Evolutionary conservation across 2,113 vertebrate genomes (phyloP), one percentile per base, ranked within the genome.

Genomic region (Microcebus jonahi): DNA sequence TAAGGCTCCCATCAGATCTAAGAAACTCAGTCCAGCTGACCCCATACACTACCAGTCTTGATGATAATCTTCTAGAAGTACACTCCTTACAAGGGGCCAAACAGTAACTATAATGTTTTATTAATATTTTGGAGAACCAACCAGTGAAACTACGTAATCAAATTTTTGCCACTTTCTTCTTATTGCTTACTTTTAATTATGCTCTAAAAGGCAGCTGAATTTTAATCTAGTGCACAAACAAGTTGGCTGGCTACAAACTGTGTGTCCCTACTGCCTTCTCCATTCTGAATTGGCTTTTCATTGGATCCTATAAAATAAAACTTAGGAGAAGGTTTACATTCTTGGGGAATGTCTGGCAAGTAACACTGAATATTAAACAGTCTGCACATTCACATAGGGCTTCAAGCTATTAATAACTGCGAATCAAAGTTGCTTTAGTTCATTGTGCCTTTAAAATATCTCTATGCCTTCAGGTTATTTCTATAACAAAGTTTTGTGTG

Each of bases 261-360:
- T 21, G 25, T 11, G 63, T 89, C 29, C 71, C 68, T 86, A 55
- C 0, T 70, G 55, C 65, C 96, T 95, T 96, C 97, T 97, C 68
- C 39, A 53, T 94, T 97, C 94, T 95, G 94, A 97, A 90, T 4
- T 15, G 12, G 88, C 68, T 94, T 97, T 98, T 98, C 97, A 96
- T 5, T 89, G 70, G 88, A 36, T 67, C 94, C 97, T 88, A 25
- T 86, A 70, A 98, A 98, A 98, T 94, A 68, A 71, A 93, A 94
- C 93, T 98, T 92, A 95, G 88, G 97, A 94, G 87, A 94, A 61
- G 61, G 42, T 96, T 96, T 91, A 88, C 53, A 59, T 95, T 98
- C 96, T 90, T 83, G 92, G 88, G 79, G 96, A 94, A 96, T 0
- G 0, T 34, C 93, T 94, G 81, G 90, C 39, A 65, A 80, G 23